Percentiles rank a stretch among this genome's conserved stretches.
These are phyloP conservation scores for Noturus placidus DNA, from an alignment of 2,113 vertebrate genomes.

Conservation along the genomic window DNA sequence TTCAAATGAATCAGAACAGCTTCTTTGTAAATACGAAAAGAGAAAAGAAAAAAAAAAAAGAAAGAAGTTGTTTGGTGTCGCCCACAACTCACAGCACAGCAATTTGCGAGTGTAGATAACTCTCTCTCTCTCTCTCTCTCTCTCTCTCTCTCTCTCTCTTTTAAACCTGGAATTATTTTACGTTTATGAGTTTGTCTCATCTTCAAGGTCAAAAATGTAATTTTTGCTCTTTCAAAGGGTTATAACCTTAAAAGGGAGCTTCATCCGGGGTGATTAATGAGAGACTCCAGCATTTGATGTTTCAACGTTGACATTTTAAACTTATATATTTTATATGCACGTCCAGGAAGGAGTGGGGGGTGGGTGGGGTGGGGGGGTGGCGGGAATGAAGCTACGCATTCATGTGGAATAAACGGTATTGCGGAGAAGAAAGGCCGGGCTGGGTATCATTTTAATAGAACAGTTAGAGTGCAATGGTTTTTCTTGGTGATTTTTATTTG, in stretches of 20 bases:
- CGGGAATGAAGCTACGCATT: conserved; percentile 81
- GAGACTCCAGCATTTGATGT: conserved; percentile 80
- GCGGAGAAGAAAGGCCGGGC: conserved; percentile 79
- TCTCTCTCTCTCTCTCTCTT: conserved; percentile 77
- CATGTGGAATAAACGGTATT: conserved; percentile 85
- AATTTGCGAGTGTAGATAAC: conserved; percentile 75
- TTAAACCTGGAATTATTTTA: conserved; percentile 85
- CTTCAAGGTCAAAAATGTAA: conserved; percentile 87
- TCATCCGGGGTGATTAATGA: conserved; percentile 82
- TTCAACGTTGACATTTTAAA: conserved; percentile 84
- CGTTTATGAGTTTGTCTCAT: conserved; percentile 86
- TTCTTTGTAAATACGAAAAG: conserved; percentile 79
- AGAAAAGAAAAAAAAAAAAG: conserved; percentile 58
- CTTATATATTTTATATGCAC: conserved; percentile 85
- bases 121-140: conserved; percentile 77
- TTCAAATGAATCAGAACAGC: conserved; percentile 79
- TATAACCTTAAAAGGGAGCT: conserved; percentile 84
- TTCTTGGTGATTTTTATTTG: conserved; percentile 87
- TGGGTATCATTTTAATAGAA: conserved; percentile 86
- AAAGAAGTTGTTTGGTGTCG: conserved; percentile 78
- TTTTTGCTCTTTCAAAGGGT: conserved; percentile 87
- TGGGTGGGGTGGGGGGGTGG: too few species aligned
- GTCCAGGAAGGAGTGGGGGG: conserved; percentile 67
- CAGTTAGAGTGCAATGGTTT: conserved; percentile 84
- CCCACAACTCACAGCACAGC: conserved; percentile 64